Conservation (phyloP, 2,888 invertebrate genomes). For the Drosophila planitibia region DNA sequence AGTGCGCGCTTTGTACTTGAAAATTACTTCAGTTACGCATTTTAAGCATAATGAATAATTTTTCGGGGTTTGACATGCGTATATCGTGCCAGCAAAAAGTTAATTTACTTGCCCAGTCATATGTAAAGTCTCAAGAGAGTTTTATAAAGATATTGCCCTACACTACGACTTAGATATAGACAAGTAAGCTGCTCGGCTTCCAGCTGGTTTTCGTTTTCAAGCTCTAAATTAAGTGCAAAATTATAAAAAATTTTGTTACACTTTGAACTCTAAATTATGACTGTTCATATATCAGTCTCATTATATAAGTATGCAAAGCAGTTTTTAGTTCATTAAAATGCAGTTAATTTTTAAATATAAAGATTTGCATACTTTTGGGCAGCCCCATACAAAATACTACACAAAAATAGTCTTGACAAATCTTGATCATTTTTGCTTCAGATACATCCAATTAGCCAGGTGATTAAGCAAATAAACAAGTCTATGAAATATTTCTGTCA, state of each 20-base stretch:
- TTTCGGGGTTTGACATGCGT: constrained; percentile 31
- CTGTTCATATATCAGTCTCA: not conserved
- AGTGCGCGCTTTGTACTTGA: constrained; percentile 62
- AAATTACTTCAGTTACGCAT: constrained; percentile 80
- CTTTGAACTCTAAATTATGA: not conserved
- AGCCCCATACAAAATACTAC: not conserved
- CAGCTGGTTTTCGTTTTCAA: not conserved
- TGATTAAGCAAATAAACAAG: not conserved
- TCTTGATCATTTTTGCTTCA: not conserved
- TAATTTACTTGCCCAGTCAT: constrained; percentile 51
- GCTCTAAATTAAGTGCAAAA: not conserved
- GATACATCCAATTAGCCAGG: not conserved
- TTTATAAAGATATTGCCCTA: constrained; percentile 46
- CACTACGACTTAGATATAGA: constrained; percentile 10
- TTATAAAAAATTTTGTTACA: not conserved
- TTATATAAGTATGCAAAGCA: constrained; percentile 30
- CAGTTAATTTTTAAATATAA: not conserved
- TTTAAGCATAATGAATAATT: constrained; percentile 77
- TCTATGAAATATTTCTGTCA: not conserved
- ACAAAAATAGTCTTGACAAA: not conserved
- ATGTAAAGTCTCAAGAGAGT: constrained; percentile 49
- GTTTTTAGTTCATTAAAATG: not conserved
- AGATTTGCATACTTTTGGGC: constrained; percentile 30
- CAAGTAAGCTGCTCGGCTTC: not conserved
- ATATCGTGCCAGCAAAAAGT: constrained; percentile 46